Base-by-base conservation (phyloP, 92 coral and sea anemone genomes). In the Porites cylindrica region DNA sequence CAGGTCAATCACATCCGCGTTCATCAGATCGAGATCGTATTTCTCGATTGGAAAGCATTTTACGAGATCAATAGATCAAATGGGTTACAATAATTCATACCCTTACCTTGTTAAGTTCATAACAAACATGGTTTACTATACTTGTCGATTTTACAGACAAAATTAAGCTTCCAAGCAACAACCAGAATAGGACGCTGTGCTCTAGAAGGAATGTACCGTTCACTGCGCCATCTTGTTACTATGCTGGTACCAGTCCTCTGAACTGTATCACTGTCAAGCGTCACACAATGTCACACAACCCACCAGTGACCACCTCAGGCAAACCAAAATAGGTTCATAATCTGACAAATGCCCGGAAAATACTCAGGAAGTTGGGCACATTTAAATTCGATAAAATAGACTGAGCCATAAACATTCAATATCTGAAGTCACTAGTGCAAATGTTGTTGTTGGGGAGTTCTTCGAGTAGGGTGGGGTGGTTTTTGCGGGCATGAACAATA, bases 151-250 rank as follows among this genome's bases (percentile, higher is more conserved):
- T 65, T 19, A n/a, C 16, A 4, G 32, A 64, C 13, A 26, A 51
- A 78, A 5, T 8, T 8, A 32, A 59, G 67, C 68, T 32, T 78
- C 82, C 10, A 78, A 68, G 58, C 82, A 78, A 62, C 71, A 43
- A 63, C 23, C 12, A 1, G 51, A 56, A n/a, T 18, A 10, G 11
- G 81, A 77, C 77, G 77, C 85, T 29, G 4, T 24, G 6, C 47
- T 1, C 0, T 54, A 54, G 58, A 53, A 82, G 85, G 77, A 80
- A 81, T 69, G 66, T 54, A 19, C 11, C 17, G 1, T 18, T 47
- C 10, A 16, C 20, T 10, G 65, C n/a, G 67, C 85, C 76, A 68
- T 81, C 66, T 81, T 81, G 85, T 81, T 52, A 81, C 85, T 81
- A 81, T 52, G 85, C 58, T 59, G 59, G 78, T n/a, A n/a, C 85